Evolutionary conservation across 2,888 invertebrate species (phyloP).

Genomic region (Metalampra italica): DNA sequence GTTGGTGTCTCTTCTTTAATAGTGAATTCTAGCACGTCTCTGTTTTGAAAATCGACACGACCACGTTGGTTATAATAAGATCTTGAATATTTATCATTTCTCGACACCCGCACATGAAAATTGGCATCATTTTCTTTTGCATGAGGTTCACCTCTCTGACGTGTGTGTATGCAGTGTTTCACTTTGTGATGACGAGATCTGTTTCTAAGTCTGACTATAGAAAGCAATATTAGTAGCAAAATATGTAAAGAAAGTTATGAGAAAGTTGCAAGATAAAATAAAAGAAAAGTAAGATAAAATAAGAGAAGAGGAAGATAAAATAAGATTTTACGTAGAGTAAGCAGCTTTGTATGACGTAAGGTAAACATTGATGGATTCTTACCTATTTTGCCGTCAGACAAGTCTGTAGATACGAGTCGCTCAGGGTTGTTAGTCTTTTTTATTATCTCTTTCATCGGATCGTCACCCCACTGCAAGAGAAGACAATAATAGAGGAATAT

Average conservation of each 20-base stretch:
- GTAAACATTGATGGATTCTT: conserved; percentile 11
- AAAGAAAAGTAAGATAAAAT: conserved; percentile 1
- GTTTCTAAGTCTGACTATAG: conserved; percentile 3
- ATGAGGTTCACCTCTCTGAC: not conserved
- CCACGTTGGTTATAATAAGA: not conserved
- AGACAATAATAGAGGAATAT: too few species aligned
- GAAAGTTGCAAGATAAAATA: too few species aligned
- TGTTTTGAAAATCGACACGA: not conserved
- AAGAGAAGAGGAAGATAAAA: not conserved
- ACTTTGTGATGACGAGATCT: conserved; percentile 1
- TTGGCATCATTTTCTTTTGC: not conserved
- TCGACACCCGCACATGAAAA: not conserved
- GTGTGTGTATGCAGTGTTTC: conserved; percentile 1
- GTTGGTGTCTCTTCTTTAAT: not conserved
- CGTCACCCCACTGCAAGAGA: conserved; percentile 50
- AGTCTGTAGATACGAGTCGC: conserved; percentile 26
- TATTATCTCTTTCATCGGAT: conserved; percentile 34
- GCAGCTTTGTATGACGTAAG: too few species aligned
- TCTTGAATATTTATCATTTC: not conserved
- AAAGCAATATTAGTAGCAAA: conserved; percentile 6
- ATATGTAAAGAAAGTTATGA: too few species aligned
- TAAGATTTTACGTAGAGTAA: too few species aligned
- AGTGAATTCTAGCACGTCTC: not conserved
- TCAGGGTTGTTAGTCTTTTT: conserved; percentile 32
- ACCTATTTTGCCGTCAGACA: conserved; percentile 49